Base-by-base conservation (phyloP, 2,888 invertebrate species). In the Agrenia bidenticulata region DNA sequence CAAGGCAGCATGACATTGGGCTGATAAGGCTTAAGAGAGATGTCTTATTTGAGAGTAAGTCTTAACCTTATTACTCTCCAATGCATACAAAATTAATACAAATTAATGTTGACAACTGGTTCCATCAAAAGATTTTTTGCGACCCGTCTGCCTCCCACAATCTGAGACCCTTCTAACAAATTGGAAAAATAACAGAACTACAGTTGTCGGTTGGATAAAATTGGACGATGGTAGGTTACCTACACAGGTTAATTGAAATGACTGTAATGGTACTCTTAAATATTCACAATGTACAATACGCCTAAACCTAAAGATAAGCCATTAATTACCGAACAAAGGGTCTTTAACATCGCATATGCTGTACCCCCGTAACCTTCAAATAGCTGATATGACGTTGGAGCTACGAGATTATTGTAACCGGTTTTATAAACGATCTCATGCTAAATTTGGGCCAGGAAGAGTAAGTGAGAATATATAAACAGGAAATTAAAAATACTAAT, bases 351-450 rank as follows among this genome's bases (percentile, higher is more conserved):
- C 32, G 7, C 26, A n/a, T n/a, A 55, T 55, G 55, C n/a, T 55
- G 17, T 55, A 55, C 24, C 37, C 55, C 11, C 27, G 55, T 7
- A 24, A 55, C 13, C 4, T 55, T 9, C 26, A n/a, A 15, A 17
- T 4, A 2, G n/a, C n/a, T 4, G 55, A 55, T 5, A 55, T 55
- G 55, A 55, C 13, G 4, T 27, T 55, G 2, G 55, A 55, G 7
- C n/a, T 32, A 13, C 2, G 55, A 26, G 37, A 32, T 32, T 55
- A 55, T 32, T 55, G 55, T 27, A 26, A 55, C 37, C 27, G 55
- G 27, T 55, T 55, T 32, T 55, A 55, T n/a, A 55, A 55, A 32
- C 4, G 27, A 32, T 55, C 55, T 4, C 55, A 55, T 27, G 55
- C 55, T 9, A 55, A 55, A 5, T 55, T 55, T 55, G 55, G 32